Percentiles rank a stretch among this genome's conserved stretches.
Conservation (phyloP, 2,113 vertebrate species). For the Neomonachus schauinslandi region DNA sequence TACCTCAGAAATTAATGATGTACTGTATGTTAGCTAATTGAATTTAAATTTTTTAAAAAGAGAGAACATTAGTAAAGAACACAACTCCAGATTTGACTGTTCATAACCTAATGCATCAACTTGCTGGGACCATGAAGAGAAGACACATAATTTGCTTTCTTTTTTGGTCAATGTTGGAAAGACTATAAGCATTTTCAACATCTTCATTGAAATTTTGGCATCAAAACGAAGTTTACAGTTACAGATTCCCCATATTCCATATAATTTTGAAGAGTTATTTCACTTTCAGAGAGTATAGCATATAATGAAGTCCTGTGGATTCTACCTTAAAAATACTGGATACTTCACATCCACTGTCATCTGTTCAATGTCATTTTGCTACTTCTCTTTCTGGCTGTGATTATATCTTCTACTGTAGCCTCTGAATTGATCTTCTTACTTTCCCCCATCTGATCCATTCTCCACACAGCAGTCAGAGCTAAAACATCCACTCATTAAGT, state of each 20-base stretch:
- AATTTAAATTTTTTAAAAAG: background rate
- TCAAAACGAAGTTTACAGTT: slow-evolving; percentile 1
- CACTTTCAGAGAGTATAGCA: background rate
- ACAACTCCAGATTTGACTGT: background rate
- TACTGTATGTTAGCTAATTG: background rate
- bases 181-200: background rate
- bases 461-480: background rate
- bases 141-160: background rate
- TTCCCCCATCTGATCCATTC: background rate
- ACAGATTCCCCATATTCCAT: background rate
- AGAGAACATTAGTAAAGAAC: slow-evolving; percentile 22
- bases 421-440: background rate
- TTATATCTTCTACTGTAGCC: background rate
- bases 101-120: background rate
- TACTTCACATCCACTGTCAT: background rate
- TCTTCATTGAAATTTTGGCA: slow-evolving; percentile 8
- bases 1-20: background rate
- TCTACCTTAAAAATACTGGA: background rate
- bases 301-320: background rate
- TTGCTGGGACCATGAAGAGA: slow-evolving; percentile 26
- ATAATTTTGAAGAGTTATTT: background rate
- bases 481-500: background rate
- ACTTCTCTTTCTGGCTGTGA: background rate
- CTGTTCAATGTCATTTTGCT: background rate
- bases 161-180: background rate